Base-by-base conservation (phyloP, 2,888 invertebrate genomes). In the Ellobium chinense region DNA sequence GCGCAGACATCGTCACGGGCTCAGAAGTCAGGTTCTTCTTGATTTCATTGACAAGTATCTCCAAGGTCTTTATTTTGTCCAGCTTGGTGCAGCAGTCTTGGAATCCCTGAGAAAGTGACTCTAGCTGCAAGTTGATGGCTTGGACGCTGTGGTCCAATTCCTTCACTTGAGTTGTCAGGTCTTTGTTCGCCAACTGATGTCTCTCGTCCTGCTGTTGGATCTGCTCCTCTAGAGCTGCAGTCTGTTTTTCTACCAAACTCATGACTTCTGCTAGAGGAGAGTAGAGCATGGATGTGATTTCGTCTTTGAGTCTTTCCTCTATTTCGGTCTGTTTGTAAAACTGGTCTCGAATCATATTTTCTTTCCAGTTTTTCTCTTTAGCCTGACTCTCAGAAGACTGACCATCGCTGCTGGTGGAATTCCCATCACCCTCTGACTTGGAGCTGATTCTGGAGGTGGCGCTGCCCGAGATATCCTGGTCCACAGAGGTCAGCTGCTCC, bases 201-300 rank as follows among this genome's bases (percentile, higher is more conserved):
- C 39, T 80, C 63, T 84, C 72, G 18, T 84, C 79, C 21, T 82
- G 79, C 12, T 54, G 46, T 39, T 83, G 80, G 63, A 84, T 81
- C 74, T 78, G 63, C 5, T 75, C 79, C 2, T 79, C 76, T 7
- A 84, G 39, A 2, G 60, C 77, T 24, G 81, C 76, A 56, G 78
- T 79, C 63, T 82, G 46, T 29, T 82, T 81, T 18, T 82, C 75
- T 27, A 83, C 56, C 7, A 80, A 70, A 21, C 69, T 72, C 34
- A 82, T 36, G 14, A 84, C 69, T 63, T 80, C 74, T 29, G 80
- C 78, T 58, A 84, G 73, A 0, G 74, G 68, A 1, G 62, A 31
- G 63, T 78, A 73, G 36, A 85, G n/a, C 68, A 79, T 74, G 29
- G 24, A 46, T 12, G 77, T 74, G 60, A 85, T 75, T 65, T 84